Base-by-base conservation (phyloP, 2,797 vertebrate genomes). In the Lepus townsendii region DNA sequence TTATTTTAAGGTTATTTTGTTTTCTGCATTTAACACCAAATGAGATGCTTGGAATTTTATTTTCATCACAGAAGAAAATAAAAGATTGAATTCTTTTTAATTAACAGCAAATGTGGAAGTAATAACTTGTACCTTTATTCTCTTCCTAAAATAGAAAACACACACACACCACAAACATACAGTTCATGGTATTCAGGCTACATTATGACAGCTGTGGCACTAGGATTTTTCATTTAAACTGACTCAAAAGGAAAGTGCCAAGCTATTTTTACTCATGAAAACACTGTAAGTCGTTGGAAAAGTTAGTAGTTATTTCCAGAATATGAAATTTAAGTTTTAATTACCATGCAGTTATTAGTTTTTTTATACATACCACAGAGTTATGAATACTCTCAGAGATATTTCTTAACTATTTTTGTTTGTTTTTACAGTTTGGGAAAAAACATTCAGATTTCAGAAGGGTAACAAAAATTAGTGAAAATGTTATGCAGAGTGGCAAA, bases 1-100 rank as follows among this genome's bases (percentile, higher is more conserved):
- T 92, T 91, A 83, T 76, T 72, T 85, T 93, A 63, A 93, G 66
- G 42, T 88, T 60, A 73, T 91, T 93, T 84, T 79, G 2, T 72
- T 94, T 94, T 79, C 50, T 80, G 4, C 6, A 27, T 60, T 50
- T 92, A 80, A 87, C 63, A 90, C 14, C 47, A 83, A 90, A 93
- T 76, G 93, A 24, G 27, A 93, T 72, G 26, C 42, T 88, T 62
- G 79, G 66, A 63, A 47, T 35, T 95, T 87, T 75, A 71, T 93
- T 91, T 95, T 89, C 26, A 83, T 77, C 65, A 27, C 7, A 80
- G 63, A 63, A 73, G 60, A 84, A 92, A 88, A 86, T 7, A 90
- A 91, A 95, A 86, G 62, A 75, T 24, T 16, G 2, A 60, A 54
- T 85, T 90, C 24, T 9, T 92, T 47, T 65, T 35, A 75, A 91